These are phyloP conservation scores for Callipepla californica DNA, from an alignment of 2,113 vertebrate species.

Conservation along the genomic window DNA sequence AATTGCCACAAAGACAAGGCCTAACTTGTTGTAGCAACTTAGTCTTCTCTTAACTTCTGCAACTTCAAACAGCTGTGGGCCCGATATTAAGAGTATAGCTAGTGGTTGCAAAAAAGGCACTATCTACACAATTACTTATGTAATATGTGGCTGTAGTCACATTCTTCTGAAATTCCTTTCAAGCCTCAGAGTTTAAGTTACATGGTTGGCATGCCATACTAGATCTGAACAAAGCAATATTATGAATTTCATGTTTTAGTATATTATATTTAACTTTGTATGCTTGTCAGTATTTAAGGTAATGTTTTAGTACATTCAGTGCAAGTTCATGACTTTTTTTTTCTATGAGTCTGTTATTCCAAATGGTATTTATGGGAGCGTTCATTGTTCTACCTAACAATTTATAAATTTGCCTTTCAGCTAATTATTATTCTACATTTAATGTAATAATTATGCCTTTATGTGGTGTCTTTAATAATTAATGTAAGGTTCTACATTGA, in stretches of 20 bases:
- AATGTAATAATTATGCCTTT: not conserved
- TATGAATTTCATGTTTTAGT: not conserved
- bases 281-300: not conserved
- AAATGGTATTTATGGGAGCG: not conserved
- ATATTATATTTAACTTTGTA: not conserved
- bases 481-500: not conserved
- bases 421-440: not conserved
- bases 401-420: not conserved
- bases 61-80: accelerated
- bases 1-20: not conserved
- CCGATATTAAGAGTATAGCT: not conserved
- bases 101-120: not conserved
- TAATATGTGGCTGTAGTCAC: not conserved
- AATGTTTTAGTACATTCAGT: not conserved
- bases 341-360: not conserved
- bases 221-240: not conserved
- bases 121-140: accelerated
- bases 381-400: not conserved
- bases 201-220: not conserved
- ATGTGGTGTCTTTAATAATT: not conserved
- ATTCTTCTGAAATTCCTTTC: not conserved
- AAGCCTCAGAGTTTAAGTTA: not conserved
- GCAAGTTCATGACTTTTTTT: not conserved
- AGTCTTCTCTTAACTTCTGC: not conserved
- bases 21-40: not conserved